phyloP scores from a whole-genome alignment of 2,113 vertebrate species.

The Hypocryptadius cinnamomeus region DNA sequence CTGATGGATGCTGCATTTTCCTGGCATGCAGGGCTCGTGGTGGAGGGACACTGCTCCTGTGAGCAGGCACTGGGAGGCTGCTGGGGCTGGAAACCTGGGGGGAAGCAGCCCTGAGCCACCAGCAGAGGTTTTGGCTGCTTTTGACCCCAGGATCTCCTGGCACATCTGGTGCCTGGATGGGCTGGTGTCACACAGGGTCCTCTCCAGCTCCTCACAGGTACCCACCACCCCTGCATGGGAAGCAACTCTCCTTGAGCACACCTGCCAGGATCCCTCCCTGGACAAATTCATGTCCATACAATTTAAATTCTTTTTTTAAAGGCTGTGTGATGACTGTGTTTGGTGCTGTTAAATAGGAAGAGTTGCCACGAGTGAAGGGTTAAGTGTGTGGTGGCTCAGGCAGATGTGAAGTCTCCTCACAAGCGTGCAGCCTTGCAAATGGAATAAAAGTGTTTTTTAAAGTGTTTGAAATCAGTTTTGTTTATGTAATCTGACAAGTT shows the following conservation, averaged over 20 bases:
- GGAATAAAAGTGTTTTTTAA: neutral
- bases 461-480: neutral
- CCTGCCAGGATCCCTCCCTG: neutral
- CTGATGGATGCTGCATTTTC: neutral
- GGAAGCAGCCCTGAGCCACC: fast-evolving
- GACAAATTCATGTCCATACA: too few species aligned
- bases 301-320: neutral
- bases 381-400: neutral
- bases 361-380: neutral
- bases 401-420: neutral
- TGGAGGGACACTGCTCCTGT: neutral
- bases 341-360: neutral
- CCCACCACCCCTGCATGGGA: neutral
- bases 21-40: fast-evolving
- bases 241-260: neutral
- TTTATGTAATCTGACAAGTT: conserved; percentile 40
- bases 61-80: neutral
- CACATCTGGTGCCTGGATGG: too few species aligned
- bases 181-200: fast-evolving
- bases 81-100: neutral
- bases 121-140: neutral
- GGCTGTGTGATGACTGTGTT: neutral
- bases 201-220: fast-evolving
- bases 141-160: neutral
- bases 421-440: neutral